A percentile compares a stretch with the other conserved stretches of the same genome.
These are phyloP conservation scores for Coracopsis vasa DNA, from an alignment of 2,113 vertebrate species.

Conservation along the genomic window DNA sequence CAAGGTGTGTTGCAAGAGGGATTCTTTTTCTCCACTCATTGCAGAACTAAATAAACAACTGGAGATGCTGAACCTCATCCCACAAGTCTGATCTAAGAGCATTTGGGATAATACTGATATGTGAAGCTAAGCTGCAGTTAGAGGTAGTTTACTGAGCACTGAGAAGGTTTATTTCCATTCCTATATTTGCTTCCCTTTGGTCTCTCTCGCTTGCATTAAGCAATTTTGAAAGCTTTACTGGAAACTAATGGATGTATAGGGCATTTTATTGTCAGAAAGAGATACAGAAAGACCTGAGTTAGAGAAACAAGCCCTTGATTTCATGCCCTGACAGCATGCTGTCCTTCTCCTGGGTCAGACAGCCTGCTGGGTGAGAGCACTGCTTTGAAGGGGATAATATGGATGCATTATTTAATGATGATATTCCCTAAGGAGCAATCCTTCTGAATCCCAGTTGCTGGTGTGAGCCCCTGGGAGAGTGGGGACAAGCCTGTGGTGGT, in stretches of 20 bases:
- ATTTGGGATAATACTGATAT: background rate
- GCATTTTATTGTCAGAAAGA: background rate
- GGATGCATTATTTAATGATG: background rate
- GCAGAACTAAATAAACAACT: background rate
- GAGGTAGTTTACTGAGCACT: background rate
- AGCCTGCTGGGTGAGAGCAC: background rate
- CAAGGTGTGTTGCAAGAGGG: background rate
- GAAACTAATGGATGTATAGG: background rate
- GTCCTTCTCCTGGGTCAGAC: background rate
- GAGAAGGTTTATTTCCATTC: background rate
- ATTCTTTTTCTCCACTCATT: background rate
- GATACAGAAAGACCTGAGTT: background rate
- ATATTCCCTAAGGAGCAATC: background rate
- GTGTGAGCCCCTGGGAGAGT: background rate
- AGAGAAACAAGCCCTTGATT: background rate
- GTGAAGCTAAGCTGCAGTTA: background rate
- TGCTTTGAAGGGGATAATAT: background rate
- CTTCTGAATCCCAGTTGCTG: background rate
- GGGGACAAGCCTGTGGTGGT: background rate
- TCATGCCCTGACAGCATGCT: background rate
- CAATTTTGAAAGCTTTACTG: background rate
- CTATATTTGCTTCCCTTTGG: constrained; percentile 9
- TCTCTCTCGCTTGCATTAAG: background rate
- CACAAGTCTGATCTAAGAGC: background rate
- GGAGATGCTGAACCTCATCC: background rate